These are phyloP conservation scores for Drepana falcataria DNA, from an alignment of 2,888 invertebrate genomes.

Conservation along the genomic window DNA sequence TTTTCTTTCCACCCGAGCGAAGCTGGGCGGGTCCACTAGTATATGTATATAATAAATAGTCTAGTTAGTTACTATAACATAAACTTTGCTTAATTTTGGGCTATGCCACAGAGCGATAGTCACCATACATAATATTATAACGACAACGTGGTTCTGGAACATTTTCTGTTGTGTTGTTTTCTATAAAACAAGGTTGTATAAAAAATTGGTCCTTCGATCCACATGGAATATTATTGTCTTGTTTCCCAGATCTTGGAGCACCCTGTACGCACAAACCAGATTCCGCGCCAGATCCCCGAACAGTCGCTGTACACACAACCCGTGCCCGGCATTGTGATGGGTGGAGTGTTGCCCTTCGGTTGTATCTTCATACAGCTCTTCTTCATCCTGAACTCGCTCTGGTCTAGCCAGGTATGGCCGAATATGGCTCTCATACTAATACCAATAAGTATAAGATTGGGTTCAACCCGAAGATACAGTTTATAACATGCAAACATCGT, in stretches of 20 bases:
- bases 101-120: no score
- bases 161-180: no score
- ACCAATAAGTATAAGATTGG: neutral
- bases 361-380: conserved; percentile 99
- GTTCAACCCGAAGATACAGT: no score
- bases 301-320: conserved; percentile 99
- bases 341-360: conserved; percentile 98
- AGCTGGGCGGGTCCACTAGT: no score
- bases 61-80: no score
- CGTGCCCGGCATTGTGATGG: conserved; percentile 97
- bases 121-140: no score
- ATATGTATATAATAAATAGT: no score
- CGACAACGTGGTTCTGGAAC: no score
- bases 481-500: no score
- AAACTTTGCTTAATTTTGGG: no score
- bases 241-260: conserved; percentile 90
- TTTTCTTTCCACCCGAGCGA: no score
- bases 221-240: conserved; percentile 1
- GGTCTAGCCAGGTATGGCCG: conserved; percentile 84
- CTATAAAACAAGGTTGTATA: no score
- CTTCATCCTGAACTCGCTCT: conserved; percentile 98
- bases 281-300: conserved; percentile 98
- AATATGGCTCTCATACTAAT: neutral
- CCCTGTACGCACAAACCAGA: conserved; percentile 99
- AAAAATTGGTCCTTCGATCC: neutral